Base-by-base conservation (phyloP, 2,797 vertebrate genomes). In the Hylomyscus alleni region DNA sequence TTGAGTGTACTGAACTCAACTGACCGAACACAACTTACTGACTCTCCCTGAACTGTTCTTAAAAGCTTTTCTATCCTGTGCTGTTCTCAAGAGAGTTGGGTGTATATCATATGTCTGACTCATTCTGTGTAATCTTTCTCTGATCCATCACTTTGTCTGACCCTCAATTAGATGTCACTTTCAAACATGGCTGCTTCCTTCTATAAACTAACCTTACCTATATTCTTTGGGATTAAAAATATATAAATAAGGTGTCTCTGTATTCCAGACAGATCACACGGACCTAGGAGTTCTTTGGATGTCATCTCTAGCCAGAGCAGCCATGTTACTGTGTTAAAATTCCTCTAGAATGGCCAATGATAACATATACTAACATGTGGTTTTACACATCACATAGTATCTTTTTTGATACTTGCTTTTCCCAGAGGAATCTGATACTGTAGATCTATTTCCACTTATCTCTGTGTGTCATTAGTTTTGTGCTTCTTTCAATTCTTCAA, bases 361-460 rank as follows among this genome's bases (percentile, higher is more conserved):
- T 86, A 93, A 83, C 34, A 19, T 58, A 26, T 62, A 44, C n/a
- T 78, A 78, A 81, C 77, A 60, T 87, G 69, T 78, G 6, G 22
- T 75, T 11, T 56, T 67, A n/a, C 24, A n/a, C 19, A 31, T 56
- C 34, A 83, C 3, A 2, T n/a, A 50, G 40, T 26, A n/a, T 54
- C n/a, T 88, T 87, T 87, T 67, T 72, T 56, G 69, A 87, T 6
- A 67, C 4, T 81, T 81, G 67, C 4, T 72, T 93, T 89, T 82
- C 13, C 83, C 31, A 80, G 34, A 58, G 22, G 26, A 60, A 50
- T 92, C 62, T 54, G 34, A 90, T 83, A 73, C 29, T 82, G 2
- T 54, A 56, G 47, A 13, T 37, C 76, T 14, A 47, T 19, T 37
- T n/a, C 60, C 15, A 26, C 1, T 54, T 77, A 54, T 50, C 76